Conservation (phyloP, 1,140 invertebrate genomes). For the Danaus melanippus region DNA sequence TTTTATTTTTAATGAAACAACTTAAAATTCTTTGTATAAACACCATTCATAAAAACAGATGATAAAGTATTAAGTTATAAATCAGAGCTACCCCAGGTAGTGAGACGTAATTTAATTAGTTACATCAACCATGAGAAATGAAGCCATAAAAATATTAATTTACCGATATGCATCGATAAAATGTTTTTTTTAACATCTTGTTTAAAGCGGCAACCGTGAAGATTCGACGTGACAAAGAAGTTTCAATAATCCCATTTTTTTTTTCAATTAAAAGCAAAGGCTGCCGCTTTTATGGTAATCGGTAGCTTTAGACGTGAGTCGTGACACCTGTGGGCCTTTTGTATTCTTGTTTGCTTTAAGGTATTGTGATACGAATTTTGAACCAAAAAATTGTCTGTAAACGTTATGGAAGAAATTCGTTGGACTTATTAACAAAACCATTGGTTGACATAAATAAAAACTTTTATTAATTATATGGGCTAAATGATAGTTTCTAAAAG, state of each 20-base stretch:
- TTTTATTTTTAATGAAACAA: too few species aligned
- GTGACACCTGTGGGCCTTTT: slow-evolving; percentile 31
- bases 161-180: slow-evolving; percentile 5
- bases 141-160: slow-evolving; percentile 7
- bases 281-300: slow-evolving; percentile 27
- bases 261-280: slow-evolving; percentile 21
- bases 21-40: too few species aligned
- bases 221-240: slow-evolving; percentile 24
- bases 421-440: too few species aligned
- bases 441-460: too few species aligned
- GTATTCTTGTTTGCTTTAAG: slow-evolving; percentile 11
- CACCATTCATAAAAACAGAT: too few species aligned
- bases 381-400: too few species aligned
- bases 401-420: too few species aligned
- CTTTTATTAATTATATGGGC: too few species aligned
- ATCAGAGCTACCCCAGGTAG: too few species aligned
- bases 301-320: slow-evolving; percentile 28
- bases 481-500: too few species aligned
- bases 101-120: background rate
- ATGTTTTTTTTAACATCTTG: slow-evolving; percentile 10
- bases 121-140: slow-evolving; percentile 5
- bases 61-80: too few species aligned
- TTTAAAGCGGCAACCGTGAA: slow-evolving; percentile 12
- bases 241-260: slow-evolving; percentile 15
- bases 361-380: too few species aligned